Percentiles rank a stretch among this genome's conserved stretches.
These are phyloP conservation scores for Lates calcarifer DNA, from an alignment of 2,113 vertebrate species.

Conservation along the genomic window DNA sequence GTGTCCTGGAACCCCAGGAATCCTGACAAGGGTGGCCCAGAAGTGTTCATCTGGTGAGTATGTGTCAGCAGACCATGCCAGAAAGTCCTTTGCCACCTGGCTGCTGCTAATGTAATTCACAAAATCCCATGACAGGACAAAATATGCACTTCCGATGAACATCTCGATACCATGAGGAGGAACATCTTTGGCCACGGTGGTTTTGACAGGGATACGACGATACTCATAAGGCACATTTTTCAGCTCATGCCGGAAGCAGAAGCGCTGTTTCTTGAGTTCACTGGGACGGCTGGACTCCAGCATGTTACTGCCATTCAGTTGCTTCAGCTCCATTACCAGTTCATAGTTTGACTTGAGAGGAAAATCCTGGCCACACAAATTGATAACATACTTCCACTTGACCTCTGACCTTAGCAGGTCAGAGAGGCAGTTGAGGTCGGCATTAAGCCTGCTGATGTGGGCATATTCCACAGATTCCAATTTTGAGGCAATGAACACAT, in stretches of 20 bases:
- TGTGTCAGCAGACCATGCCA: constrained; percentile 92
- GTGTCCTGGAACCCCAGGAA: constrained; percentile 90
- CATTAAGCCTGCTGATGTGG: constrained; percentile 91
- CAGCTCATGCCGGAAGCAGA: constrained; percentile 88
- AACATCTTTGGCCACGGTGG: constrained; percentile 80
- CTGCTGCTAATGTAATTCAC: constrained; percentile 83
- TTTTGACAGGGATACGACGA: constrained; percentile 86
- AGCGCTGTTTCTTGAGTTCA: constrained; percentile 88
- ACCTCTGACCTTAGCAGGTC: constrained; percentile 88
- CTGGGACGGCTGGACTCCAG: constrained; percentile 90
- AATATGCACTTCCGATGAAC: constrained; percentile 95
- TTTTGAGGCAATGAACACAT: constrained; percentile 92
- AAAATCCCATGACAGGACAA: constrained; percentile 90
- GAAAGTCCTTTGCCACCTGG: constrained; percentile 87
- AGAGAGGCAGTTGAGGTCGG: constrained; percentile 93
- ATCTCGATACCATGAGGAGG: constrained; percentile 90
- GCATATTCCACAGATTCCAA: constrained; percentile 92
- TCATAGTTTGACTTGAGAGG: constrained; percentile 92
- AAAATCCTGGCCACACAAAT: constrained; percentile 96
- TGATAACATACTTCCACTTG: constrained; percentile 93
- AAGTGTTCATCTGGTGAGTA: constrained; percentile 97
- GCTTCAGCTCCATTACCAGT: constrained; percentile 88
- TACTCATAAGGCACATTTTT: constrained; percentile 87
- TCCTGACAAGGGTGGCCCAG: constrained; percentile 91
- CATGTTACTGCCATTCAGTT: constrained; percentile 90